Conservation (phyloP, 2,888 invertebrate species). For the Buathra laborator region DNA sequence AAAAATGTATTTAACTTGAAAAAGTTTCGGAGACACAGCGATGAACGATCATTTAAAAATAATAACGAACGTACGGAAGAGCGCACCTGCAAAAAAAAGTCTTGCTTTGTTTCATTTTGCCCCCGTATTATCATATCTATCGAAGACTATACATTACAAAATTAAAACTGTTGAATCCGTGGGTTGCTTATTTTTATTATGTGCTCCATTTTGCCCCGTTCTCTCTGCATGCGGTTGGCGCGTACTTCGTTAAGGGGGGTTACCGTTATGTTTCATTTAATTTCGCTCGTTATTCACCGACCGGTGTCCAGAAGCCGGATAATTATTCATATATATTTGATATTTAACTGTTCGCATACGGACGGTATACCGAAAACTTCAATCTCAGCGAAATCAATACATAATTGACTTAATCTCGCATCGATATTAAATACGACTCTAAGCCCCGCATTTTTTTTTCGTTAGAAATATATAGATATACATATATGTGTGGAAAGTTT, state of each 20-base stretch:
- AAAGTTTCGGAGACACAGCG: too few species aligned
- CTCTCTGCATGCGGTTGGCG: background rate
- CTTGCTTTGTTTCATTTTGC: too few species aligned
- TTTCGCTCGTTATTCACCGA: constrained; percentile 40
- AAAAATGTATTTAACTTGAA: too few species aligned
- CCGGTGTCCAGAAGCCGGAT: constrained; percentile 34
- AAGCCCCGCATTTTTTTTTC: constrained; percentile 23
- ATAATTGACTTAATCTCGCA: constrained; percentile 58
- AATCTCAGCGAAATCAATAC: constrained; percentile 7
- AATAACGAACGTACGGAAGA: too few species aligned
- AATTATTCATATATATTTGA: constrained; percentile 38
- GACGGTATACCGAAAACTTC: background rate
- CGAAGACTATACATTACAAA: too few species aligned
- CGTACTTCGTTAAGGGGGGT: background rate
- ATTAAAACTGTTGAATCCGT: background rate
- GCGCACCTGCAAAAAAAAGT: fast-evolving
- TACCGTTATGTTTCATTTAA: constrained; percentile 41
- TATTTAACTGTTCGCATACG: constrained; percentile 4
- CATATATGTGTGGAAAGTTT: background rate
- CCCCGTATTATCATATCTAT: too few species aligned
- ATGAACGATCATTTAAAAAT: too few species aligned
- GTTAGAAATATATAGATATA: background rate
- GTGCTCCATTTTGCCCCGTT: background rate
- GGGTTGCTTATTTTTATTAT: background rate
- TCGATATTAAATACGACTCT: constrained; percentile 30